These are phyloP conservation scores for Diachasmimorpha longicaudata DNA, from an alignment of 1,140 invertebrate genomes.

Conservation along the genomic window DNA sequence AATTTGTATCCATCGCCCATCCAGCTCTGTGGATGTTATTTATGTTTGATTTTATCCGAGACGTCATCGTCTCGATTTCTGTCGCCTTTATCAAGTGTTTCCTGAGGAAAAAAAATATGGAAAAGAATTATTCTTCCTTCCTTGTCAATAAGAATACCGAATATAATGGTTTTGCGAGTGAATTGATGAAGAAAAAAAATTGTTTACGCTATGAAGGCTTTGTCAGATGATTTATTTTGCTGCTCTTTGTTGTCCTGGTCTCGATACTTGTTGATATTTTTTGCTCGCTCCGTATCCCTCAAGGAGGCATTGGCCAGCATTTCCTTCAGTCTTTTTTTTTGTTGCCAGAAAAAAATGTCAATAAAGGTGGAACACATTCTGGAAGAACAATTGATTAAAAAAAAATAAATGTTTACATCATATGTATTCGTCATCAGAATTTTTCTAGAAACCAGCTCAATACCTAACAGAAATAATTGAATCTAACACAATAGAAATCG, in stretches of 20 bases:
- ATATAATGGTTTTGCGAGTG: no score
- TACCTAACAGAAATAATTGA: no score
- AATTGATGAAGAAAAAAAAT: not conserved
- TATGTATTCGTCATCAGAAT: no score
- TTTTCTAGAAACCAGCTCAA: no score
- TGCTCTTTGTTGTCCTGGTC: slow-evolving; percentile 70
- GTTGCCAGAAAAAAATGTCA: slow-evolving; percentile 68
- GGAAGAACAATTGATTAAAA: no score
- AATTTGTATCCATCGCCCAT: slow-evolving; percentile 74
- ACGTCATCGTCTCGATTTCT: slow-evolving; percentile 71
- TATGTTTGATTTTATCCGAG: slow-evolving; percentile 79
- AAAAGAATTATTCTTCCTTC: not conserved
- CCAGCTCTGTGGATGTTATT: slow-evolving; percentile 80
- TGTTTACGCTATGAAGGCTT: slow-evolving; percentile 66
- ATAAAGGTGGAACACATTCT: slow-evolving; percentile 78
- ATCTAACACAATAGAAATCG: slow-evolving; percentile 43
- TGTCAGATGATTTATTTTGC: slow-evolving; percentile 57
- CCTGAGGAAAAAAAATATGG: slow-evolving; percentile 51
- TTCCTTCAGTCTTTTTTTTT: slow-evolving; percentile 66
- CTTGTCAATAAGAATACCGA: no score
- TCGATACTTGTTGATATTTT: slow-evolving; percentile 70
- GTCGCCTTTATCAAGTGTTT: slow-evolving; percentile 74
- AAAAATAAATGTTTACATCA: no score
- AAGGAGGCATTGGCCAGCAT: slow-evolving; percentile 83
- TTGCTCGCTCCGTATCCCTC: slow-evolving; percentile 72